Evolutionary conservation across 2,113 vertebrate species (phyloP), one percentile per base, ranked within the genome.

Genomic region (Macheiramphus alcinus): DNA sequence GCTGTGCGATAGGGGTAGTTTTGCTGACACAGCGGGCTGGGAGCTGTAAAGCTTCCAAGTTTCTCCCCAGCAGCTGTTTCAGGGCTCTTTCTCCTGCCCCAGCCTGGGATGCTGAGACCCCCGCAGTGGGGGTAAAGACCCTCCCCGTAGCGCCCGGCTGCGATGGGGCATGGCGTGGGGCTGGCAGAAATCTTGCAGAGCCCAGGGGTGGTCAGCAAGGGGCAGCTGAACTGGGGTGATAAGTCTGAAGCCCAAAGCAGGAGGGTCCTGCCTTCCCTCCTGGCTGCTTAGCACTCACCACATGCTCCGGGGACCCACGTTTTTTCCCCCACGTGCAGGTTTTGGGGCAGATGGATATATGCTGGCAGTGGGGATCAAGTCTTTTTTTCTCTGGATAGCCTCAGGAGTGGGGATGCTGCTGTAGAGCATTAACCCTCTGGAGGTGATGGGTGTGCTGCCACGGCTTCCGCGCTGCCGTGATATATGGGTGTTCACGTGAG

Each of bases 51-150:
- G 29, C 38, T 66, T 92, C 88, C 21, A 31, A 6, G 9, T 11
- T 53, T 58, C 65, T 58, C 32, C n/a, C 26, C 31, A 31, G 62
- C 55, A 48, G 53, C 45, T 7, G 0, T 9, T 45, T 3, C n/a
- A 42, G 32, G 21, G 38, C 3, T 66, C 27, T 36, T n/a, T 72
- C 50, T 43, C 25, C 55, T 50, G 45, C 42, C 34, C 52, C 47
- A 63, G 50, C 27, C 45, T 42, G 53, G 25, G 25, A 12, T 32
- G 21, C 62, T 65, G 80, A 42, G 55, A 56, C 11, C 20, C 17
- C 27, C 0, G 0, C 0, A 4, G 29, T 3, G n/a, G 27, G 43
- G 31, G 10, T 5, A 31, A 32, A 80, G 14, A 48, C 27, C 65
- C 74, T 88, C 34, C 21, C 72, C 45, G 15, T 1, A 6, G 34